Base-by-base conservation (phyloP, 2,797 vertebrate species). In the Hemibagrus guttatus region DNA sequence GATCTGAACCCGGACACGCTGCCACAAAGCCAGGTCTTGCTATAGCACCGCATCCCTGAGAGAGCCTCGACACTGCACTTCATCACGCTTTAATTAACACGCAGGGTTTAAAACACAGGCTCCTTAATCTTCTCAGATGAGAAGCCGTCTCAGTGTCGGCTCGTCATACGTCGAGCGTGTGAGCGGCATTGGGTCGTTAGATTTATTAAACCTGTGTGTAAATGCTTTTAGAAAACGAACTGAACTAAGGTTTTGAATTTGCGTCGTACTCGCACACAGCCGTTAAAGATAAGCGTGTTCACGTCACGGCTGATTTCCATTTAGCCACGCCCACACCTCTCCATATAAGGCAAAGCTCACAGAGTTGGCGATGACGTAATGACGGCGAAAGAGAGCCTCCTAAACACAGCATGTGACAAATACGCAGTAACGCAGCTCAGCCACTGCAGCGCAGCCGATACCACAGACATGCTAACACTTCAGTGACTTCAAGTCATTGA, bases 1-100 rank as follows among this genome's bases (percentile, higher is more conserved):
- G 90, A 90, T 31, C 54, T 52, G 79, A 89, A 89, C 85, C 89
- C 87, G 80, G 76, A 49, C 56, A 23, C 84, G 84, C 4, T 91
- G 89, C 46, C 86, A 74, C 61, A 75, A 58, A 86, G 78, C 84
- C 74, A 71, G 81, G 86, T 85, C 64, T 61, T 58, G 19, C 64
- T 63, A 87, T 81, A 78, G 81, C 84, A 76, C 78, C 82, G 23
- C 42, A 59, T 42, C 89, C 84, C 59, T 49, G 61, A 75, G 56
- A 49, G 74, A 81, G 74, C 59, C 86, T 81, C 74, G 78, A 21
- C 87, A 49, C 39, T 76, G 49, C 76, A 52, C 76, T 19, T 39
- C 35, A n/a, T 46, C 56, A 28, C 9, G 26, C 54, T 28, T 85
- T 59, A 28, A 66, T 66, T n/a, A n/a, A 35, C n/a, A 5, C 46